These are phyloP conservation scores for Sarotherodon lohbergeri DNA, from an alignment of 2,113 vertebrate genomes.

Conservation along the genomic window DNA sequence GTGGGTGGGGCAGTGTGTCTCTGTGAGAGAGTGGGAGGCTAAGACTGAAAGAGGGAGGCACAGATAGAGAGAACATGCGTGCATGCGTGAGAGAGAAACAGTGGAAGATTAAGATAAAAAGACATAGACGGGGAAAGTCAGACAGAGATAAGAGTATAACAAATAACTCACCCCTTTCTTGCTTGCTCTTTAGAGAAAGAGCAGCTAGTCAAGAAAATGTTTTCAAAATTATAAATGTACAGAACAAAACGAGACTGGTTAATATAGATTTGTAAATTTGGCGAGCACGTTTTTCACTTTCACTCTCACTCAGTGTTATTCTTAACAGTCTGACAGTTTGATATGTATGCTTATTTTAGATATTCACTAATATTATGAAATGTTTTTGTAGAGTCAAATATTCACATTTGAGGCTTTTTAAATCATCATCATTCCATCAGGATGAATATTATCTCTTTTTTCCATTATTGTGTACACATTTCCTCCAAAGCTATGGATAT, in stretches of 20 bases:
- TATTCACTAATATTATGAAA: neutral
- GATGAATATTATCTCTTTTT: neutral
- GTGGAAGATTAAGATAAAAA: neutral
- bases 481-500: neutral
- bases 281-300: neutral
- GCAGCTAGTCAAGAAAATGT: neutral
- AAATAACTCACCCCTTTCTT: neutral
- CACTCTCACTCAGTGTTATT: neutral
- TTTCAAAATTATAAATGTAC: neutral
- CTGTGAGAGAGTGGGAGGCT: neutral
- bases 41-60: neutral
- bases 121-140: neutral
- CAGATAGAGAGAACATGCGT: neutral
- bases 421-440: neutral
- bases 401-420: neutral
- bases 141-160: neutral
- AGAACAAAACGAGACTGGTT: neutral
- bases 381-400: neutral
- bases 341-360: neutral
- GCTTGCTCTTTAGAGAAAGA: neutral
- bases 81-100: constrained; percentile 4
- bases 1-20: constrained; percentile 50
- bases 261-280: neutral
- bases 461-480: neutral
- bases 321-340: neutral